Conservation (phyloP, 2,113 vertebrate species). For the cattle (Bos taurus) region ARS-UCD2.0 NC_037329.1:16890501-16891000, state of each 20-base stretch:
- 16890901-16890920: background rate
- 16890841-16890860: background rate
- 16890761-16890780: background rate
- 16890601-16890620: background rate
- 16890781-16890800: background rate
- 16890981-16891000: background rate
- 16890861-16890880: background rate
- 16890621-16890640: background rate
- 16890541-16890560: background rate
- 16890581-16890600: background rate
- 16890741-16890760: background rate
- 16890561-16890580: background rate
- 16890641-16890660: background rate
- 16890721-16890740: background rate
- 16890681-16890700: background rate
- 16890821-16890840: background rate
- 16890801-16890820: background rate
- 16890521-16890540: background rate
- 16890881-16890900: background rate
- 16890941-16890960: fast-evolving
- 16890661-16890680: background rate
- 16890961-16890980: background rate
- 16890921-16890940: background rate
- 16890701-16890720: background rate
- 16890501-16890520: background rate